A percentile compares a stretch with the other conserved stretches of the same genome.
Conservation (phyloP, 2,797 vertebrate genomes). For the Catamblyrhynchus diadema region DNA sequence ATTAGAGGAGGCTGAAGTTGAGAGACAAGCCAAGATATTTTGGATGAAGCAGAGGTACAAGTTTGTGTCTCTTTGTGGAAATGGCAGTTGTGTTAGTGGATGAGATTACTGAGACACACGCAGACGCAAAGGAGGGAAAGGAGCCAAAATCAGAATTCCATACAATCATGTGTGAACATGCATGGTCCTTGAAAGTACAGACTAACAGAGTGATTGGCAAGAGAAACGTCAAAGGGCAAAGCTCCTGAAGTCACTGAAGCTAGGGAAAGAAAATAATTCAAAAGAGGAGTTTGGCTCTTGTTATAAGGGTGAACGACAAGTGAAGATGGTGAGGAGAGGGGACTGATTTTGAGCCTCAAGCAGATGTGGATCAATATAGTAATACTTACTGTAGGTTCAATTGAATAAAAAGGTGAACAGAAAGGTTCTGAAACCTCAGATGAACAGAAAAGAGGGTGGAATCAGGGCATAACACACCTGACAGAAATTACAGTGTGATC, state of each 20-base stretch:
- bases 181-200: not conserved
- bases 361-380: not conserved
- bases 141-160: not conserved
- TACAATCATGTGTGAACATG: not conserved
- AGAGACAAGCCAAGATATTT: not conserved
- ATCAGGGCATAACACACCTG: not conserved
- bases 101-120: not conserved
- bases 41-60: not conserved
- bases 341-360: not conserved
- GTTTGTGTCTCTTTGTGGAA: not conserved
- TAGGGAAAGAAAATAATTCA: not conserved
- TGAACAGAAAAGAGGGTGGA: not conserved
- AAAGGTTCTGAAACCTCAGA: not conserved
- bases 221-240: not conserved
- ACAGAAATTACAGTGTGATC: not conserved
- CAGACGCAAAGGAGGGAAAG: not conserved
- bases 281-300: not conserved
- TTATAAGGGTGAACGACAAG: not conserved
- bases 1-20: not conserved
- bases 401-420: not conserved
- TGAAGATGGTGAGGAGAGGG: not conserved
- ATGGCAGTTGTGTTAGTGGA: not conserved
- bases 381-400: not conserved
- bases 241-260: not conserved
- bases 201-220: not conserved